A percentile compares a stretch with the other conserved stretches of the same genome.
Conservation (phyloP, 2,113 vertebrate species). For the Promerops cafer region DNA sequence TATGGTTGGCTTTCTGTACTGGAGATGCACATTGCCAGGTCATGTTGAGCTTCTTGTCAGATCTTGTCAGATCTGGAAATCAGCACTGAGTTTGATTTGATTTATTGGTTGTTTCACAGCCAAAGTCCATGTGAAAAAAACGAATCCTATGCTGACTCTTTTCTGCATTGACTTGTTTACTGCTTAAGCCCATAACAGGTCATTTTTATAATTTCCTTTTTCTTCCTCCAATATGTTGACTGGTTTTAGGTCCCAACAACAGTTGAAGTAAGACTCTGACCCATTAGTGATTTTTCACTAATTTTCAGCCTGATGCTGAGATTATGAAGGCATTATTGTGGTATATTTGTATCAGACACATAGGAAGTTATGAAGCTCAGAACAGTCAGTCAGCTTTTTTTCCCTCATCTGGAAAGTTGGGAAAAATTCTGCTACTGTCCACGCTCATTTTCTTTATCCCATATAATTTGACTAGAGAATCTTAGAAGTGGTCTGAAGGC, state of each 20-base stretch:
- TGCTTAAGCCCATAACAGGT: neutral
- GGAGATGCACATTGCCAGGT: neutral
- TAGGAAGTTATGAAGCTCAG: neutral
- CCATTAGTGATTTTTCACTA: neutral
- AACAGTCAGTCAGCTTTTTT: neutral
- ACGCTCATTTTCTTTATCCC: neutral
- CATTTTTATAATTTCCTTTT: neutral
- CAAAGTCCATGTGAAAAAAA: neutral
- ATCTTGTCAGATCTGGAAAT: neutral
- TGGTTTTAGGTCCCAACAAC: neutral
- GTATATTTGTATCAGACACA: neutral
- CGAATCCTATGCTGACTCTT: neutral
- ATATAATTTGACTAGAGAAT: neutral
- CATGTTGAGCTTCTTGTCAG: neutral
- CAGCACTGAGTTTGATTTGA: neutral
- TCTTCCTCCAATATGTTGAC: neutral
- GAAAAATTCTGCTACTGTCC: neutral
- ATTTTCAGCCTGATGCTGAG: neutral
- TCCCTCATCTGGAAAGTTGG: neutral
- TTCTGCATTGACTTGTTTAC: neutral
- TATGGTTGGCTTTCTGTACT: neutral
- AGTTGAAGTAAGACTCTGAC: neutral
- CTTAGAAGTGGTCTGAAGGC: neutral
- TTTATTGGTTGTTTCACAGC: neutral
- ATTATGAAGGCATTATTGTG: neutral